Conservation (phyloP, 2,113 vertebrate species). For the Ivindomyrus marchei region DNA sequence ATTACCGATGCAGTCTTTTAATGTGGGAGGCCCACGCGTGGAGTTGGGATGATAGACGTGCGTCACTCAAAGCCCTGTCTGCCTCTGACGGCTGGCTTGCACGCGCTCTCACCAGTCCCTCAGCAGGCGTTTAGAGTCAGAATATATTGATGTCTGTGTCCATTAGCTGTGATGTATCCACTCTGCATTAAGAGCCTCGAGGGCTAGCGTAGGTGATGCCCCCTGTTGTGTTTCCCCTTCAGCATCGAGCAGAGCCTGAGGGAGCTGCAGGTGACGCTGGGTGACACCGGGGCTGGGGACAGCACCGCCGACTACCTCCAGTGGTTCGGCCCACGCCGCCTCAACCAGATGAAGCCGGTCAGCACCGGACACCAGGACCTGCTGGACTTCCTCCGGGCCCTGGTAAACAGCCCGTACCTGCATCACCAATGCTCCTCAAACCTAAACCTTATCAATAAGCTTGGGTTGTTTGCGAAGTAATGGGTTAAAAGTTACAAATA, state of each 20-base stretch:
- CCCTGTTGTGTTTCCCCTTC: conserved; percentile 31
- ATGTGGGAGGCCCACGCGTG: conserved; percentile 44
- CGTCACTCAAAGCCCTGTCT: conserved; percentile 41
- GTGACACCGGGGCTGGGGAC: conserved; percentile 54
- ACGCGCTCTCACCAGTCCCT: conserved; percentile 50
- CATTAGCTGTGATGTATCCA: conserved; percentile 56
- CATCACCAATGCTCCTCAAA: not conserved
- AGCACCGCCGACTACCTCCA: conserved; percentile 67
- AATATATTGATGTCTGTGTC: conserved; percentile 60
- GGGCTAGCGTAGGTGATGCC: not conserved
- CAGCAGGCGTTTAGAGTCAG: conserved; percentile 23
- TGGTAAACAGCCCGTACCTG: conserved; percentile 67
- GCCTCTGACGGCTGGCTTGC: conserved; percentile 31
- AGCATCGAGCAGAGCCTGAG: conserved; percentile 79
- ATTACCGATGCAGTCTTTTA: conserved; percentile 56
- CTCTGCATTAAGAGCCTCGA: conserved; percentile 27
- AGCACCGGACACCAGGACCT: conserved; percentile 65
- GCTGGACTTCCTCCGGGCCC: conserved; percentile 73
- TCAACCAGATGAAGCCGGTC: conserved; percentile 49
- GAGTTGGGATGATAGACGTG: conserved; percentile 43
- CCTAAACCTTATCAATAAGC: not conserved
- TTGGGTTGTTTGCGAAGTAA: not conserved
- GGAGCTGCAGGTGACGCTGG: conserved; percentile 72
- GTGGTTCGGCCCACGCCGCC: conserved; percentile 65
- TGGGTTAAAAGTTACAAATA: not conserved